Percentiles rank a stretch among this genome's conserved stretches.
Evolutionary conservation across 2,888 invertebrate genomes (phyloP).

Genomic region (Drosophila trichaetosa): DNA sequence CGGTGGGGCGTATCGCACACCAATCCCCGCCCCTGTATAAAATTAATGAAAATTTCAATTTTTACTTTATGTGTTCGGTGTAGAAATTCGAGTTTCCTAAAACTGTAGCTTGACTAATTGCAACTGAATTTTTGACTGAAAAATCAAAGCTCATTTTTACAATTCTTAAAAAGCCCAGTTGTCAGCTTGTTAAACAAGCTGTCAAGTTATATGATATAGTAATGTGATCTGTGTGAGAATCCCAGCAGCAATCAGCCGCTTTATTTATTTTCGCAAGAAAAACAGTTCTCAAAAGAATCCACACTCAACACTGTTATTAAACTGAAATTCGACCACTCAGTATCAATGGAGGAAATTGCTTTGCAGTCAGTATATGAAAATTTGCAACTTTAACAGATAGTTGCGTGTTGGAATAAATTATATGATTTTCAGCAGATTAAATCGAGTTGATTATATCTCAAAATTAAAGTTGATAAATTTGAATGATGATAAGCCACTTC

Average conservation of each 20-base stretch:
- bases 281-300: not conserved
- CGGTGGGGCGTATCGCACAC: not conserved
- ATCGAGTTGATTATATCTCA: too few relatives aligned
- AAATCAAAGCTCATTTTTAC: not conserved
- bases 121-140: conserved; percentile 1
- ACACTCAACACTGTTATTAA: not conserved
- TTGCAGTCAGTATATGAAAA: not conserved
- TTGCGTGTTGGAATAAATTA: not conserved
- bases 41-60: not conserved
- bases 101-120: not conserved
- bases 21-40: not conserved
- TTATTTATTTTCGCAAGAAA: not conserved
- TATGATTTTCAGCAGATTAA: not conserved
- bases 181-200: not conserved
- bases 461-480: not conserved
- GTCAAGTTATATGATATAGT: not conserved
- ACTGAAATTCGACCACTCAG: not conserved
- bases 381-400: not conserved
- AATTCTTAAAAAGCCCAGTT: not conserved
- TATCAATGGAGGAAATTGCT: not conserved
- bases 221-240: conserved; percentile 15
- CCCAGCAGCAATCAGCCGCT: not conserved
- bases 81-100: conserved; percentile 2
- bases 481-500: conserved; percentile 19
- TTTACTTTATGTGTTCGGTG: conserved; percentile 6